Conservation (phyloP, 2,888 invertebrate species). For the Microplitis deprimator region DNA sequence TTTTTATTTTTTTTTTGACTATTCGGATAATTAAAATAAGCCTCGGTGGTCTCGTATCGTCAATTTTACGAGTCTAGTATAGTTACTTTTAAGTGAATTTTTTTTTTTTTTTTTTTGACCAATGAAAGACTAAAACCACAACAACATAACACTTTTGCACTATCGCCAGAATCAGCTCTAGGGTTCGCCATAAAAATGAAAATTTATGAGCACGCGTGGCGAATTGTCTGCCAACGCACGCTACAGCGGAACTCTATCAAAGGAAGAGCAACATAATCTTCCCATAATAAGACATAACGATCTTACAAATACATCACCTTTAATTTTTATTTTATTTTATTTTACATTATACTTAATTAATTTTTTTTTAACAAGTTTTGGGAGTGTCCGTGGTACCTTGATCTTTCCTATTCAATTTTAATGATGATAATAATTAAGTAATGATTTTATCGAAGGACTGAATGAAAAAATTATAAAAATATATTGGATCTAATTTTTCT, state of each 20-base stretch:
- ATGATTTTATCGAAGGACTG: too few species aligned
- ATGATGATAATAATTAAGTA: too few species aligned
- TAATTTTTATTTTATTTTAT: not conserved
- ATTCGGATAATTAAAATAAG: constrained; percentile 13
- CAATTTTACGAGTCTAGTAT: constrained; percentile 16
- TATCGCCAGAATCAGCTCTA: constrained; percentile 15
- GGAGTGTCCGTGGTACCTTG: not conserved
- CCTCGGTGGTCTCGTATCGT: not conserved
- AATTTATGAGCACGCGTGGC: constrained; percentile 42
- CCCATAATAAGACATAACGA: constrained; percentile 38
- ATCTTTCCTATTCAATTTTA: too few species aligned
- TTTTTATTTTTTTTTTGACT: not conserved
- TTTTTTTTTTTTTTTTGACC: constrained; percentile 6
- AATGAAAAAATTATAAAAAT: too few species aligned
- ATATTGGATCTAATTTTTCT: too few species aligned
- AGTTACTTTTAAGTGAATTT: not conserved
- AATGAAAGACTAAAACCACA: not conserved
- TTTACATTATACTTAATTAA: not conserved
- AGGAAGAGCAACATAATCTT: constrained; percentile 27
- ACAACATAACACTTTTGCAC: constrained; percentile 10
- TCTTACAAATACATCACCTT: constrained; percentile 5
- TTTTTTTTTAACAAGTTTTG: not conserved
- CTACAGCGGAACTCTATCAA: constrained; percentile 32
- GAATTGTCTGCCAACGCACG: constrained; percentile 39
- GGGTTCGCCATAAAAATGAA: constrained; percentile 33